These are phyloP conservation scores for Diceros bicornis DNA, from an alignment of 2,797 vertebrate species.

Conservation along the genomic window DNA sequence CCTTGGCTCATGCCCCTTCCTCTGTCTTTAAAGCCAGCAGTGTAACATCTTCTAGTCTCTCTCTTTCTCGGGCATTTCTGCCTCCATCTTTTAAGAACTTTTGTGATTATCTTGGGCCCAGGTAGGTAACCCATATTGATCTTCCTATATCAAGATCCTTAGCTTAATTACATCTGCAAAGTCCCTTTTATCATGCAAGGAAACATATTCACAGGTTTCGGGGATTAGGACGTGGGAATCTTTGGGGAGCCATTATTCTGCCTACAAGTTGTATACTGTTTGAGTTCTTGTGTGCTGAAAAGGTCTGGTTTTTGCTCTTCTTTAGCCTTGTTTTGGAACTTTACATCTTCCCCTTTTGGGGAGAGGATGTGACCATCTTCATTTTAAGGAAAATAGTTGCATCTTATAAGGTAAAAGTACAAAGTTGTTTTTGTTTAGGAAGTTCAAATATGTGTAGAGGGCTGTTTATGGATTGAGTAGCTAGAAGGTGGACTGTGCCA, in stretches of 20 bases:
- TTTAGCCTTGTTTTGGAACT: background rate
- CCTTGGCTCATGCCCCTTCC: background rate
- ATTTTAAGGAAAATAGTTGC: slow-evolving; percentile 54
- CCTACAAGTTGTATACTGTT: background rate
- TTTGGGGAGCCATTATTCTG: background rate
- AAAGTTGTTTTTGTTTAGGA: background rate
- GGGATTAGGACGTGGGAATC: background rate
- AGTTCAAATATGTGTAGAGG: background rate
- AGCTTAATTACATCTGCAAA: background rate
- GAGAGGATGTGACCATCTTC: background rate
- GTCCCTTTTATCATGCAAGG: background rate
- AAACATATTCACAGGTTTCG: background rate
- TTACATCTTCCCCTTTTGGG: background rate
- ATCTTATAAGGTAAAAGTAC: background rate
- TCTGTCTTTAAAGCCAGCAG: background rate
- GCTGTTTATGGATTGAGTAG: background rate
- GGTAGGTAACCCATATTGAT: background rate
- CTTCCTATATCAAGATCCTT: background rate
- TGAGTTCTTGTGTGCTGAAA: background rate
- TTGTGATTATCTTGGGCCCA: background rate
- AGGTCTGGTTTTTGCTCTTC: background rate
- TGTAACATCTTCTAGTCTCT: background rate
- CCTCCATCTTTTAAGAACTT: background rate
- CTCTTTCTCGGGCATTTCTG: background rate
- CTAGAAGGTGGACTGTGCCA: background rate